phyloP scores from a whole-genome alignment of 2,888 invertebrate genomes.

The Orthonychiurus folsomi region DNA sequence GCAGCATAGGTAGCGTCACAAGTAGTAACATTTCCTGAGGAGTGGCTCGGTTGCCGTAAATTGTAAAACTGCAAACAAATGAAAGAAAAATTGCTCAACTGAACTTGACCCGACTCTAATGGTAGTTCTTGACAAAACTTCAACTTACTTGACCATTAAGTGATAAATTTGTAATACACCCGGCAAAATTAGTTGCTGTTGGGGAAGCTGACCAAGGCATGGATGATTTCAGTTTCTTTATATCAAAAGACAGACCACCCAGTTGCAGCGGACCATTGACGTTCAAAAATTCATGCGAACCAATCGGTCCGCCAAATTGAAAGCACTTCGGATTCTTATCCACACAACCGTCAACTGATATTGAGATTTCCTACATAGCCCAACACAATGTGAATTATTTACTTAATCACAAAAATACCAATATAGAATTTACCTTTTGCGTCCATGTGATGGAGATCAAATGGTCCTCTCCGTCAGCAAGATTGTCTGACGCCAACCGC shows the following conservation, averaged over 20 bases:
- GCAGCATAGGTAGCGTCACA: constrained; percentile 46
- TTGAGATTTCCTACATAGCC: constrained; percentile 25
- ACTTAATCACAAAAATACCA: not conserved
- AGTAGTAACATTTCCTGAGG: constrained; percentile 60
- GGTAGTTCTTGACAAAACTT: not conserved
- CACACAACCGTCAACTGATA: constrained; percentile 37
- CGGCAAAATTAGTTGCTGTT: constrained; percentile 63
- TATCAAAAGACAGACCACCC: constrained; percentile 44
- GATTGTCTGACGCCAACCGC: constrained; percentile 44
- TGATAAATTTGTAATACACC: constrained; percentile 85
- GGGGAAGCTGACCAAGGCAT: constrained; percentile 47
- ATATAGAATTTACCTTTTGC: constrained; percentile 23
- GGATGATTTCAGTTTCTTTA: constrained; percentile 18
- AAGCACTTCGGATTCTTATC: constrained; percentile 30
- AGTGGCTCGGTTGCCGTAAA: constrained; percentile 66
- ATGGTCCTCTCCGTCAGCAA: constrained; percentile 79
- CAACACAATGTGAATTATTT: not conserved
- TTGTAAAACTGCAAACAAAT: constrained; percentile 61
- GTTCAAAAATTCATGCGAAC: constrained; percentile 63
- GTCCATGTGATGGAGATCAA: constrained; percentile 66
- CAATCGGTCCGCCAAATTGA: constrained; percentile 49
- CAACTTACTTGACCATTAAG: constrained; percentile 61
- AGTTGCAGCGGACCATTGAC: constrained; percentile 83
- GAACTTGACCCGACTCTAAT: not conserved
- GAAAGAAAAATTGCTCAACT: constrained; percentile 9